phyloP scores from a whole-genome alignment of 2,888 invertebrate genomes.

The Erpobdella octoculata region DNA sequence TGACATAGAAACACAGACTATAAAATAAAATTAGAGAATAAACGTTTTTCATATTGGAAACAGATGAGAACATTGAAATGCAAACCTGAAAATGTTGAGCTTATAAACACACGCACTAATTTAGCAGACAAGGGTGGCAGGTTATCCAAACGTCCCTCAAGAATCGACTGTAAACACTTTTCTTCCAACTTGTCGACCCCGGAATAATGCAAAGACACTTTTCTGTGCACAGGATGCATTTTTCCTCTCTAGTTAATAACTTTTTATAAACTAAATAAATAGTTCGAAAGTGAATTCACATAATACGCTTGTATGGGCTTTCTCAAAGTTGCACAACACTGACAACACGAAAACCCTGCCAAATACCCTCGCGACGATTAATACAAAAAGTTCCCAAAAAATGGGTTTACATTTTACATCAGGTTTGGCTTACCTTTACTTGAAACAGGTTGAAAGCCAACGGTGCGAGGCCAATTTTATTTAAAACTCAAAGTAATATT shows the following conservation, averaged over 20 bases:
- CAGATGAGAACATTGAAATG: neutral
- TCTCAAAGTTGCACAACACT: no score
- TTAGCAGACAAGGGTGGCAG: conserved; percentile 33
- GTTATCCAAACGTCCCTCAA: conserved; percentile 32
- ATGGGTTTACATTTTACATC: no score
- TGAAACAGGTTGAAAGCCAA: no score
- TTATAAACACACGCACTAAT: conserved; percentile 37
- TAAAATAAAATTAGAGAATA: neutral
- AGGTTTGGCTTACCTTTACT: no score
- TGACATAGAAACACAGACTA: neutral
- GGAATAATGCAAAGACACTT: conserved; percentile 29
- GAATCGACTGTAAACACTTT: conserved; percentile 16
- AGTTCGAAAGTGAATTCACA: no score
- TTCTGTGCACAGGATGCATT: conserved; percentile 17
- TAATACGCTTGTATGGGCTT: no score
- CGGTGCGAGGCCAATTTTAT: no score
- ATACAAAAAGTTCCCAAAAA: no score
- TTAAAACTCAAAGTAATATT: no score
- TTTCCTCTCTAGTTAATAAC: neutral
- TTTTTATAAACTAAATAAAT: no score
- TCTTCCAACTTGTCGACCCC: conserved; percentile 12
- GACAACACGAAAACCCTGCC: no score
- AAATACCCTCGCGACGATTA: no score
- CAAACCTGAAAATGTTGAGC: conserved; percentile 39
- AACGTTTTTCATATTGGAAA: neutral